Evolutionary conservation across 2,113 vertebrate species (phyloP).

Genomic region (Myiopsitta monachus): DNA sequence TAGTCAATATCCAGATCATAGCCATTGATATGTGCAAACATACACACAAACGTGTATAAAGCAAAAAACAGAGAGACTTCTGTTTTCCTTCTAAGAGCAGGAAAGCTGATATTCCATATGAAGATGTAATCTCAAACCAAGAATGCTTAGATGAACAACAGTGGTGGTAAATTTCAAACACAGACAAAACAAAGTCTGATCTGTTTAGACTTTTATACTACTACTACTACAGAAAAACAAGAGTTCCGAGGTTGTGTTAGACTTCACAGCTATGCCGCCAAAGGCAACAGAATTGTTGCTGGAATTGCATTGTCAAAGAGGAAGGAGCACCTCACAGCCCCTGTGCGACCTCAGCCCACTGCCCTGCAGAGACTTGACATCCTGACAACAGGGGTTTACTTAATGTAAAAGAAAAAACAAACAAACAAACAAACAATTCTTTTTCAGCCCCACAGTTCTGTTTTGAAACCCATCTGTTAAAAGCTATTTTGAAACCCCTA

Average conservation of each 20-base stretch:
- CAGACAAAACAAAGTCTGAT: constrained; percentile 29
- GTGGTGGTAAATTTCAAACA: not conserved
- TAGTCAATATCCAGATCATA: not conserved
- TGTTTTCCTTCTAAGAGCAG: not conserved
- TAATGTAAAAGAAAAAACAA: not conserved
- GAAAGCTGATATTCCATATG: not conserved
- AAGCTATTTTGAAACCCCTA: not conserved
- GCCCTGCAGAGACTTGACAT: not conserved
- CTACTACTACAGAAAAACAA: not conserved
- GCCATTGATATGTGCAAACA: not conserved
- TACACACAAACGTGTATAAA: not conserved
- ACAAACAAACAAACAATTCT: not conserved
- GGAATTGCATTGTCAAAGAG: not conserved
- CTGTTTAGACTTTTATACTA: not conserved
- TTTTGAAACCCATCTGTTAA: not conserved
- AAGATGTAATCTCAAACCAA: not conserved
- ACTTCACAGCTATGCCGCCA: not conserved
- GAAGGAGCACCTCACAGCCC: not conserved
- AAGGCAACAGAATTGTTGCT: not conserved
- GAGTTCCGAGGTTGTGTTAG: not conserved
- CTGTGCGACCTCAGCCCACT: not conserved
- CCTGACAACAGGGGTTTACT: not conserved
- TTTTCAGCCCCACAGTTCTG: fast-evolving
- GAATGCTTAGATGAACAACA: not conserved
- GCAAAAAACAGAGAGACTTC: not conserved